Evolutionary conservation across 2,113 vertebrate species (phyloP), one percentile per base, ranked within the genome.

Genomic region (Seriola aureovittata): DNA sequence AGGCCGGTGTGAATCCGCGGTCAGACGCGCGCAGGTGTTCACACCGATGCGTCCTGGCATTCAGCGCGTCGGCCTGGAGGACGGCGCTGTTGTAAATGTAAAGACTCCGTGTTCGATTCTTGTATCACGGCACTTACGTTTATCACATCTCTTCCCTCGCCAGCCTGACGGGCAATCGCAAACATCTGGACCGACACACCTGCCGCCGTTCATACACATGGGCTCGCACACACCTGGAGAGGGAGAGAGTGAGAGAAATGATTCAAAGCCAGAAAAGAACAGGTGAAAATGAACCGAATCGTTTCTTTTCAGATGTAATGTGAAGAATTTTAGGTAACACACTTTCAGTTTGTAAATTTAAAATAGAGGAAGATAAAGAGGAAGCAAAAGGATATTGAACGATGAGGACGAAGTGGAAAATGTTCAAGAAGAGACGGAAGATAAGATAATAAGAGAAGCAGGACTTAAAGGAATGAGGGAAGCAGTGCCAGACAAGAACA

Each of bases 201-300:
- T 93, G 21, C 96, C 96, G 25, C 95, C 91, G 0, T 97, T 96
- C 95, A 96, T 86, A 54, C 96, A 97, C 78, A 11, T 58, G 46
- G 96, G 95, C 17, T 96, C 90, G 44, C 96, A 97, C 78, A 97
- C 92, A 91, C 96, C 97, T 97, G 92, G 36, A 63, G 11, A 72
- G 23, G 34, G 23, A 57, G 23, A 57, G 23, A 71, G 40, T 4
- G 14, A 38, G 66, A 55, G 64, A 59, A 14, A 42, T 0, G 4
- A 23, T 16, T 36, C 2, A 63, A 38, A 23, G 12, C 9, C 8
- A 34, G 4, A 25, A 16, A 13, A 36, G 44, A 36, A 29, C 21
- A 17, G 14, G 4, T 48, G 14, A 48, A 8, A 38, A 25, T 25
- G 25, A 25, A 25, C 25, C 25, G 25, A 25, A 25, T 25, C 1